phyloP scores from a whole-genome alignment of 2,113 vertebrate species.

The Sturnira hondurensis region DNA sequence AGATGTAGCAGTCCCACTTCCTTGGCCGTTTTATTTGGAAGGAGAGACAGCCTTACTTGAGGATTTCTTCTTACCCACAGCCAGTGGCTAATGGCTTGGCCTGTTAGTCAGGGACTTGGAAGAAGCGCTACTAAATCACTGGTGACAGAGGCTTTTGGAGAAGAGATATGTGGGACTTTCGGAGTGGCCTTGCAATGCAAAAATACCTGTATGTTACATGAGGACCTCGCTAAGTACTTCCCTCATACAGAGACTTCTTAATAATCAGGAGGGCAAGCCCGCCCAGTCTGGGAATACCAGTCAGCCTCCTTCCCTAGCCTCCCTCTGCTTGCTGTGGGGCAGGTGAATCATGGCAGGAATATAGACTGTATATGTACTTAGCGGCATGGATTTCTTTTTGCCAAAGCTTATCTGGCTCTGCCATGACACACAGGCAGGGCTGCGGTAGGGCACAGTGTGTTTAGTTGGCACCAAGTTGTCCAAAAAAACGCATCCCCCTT shows the following conservation, averaged over 20 bases:
- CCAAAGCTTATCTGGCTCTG: background rate
- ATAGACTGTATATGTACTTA: background rate
- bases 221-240: background rate
- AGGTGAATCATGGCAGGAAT: background rate
- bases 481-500: background rate
- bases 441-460: rapidly evolving
- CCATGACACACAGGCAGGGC: background rate
- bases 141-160: background rate
- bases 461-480: background rate
- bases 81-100: background rate
- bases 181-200: background rate
- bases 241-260: background rate
- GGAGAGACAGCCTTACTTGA: background rate
- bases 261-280: background rate
- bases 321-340: too few species aligned
- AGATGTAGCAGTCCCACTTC: background rate
- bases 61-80: background rate
- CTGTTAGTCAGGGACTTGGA: background rate
- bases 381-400: background rate
- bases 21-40: background rate
- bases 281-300: background rate
- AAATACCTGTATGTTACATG: background rate
- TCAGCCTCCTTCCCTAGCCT: background rate
- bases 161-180: background rate
- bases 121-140: background rate